Evolutionary conservation across 2,888 invertebrate genomes (phyloP), one percentile per base, ranked within the genome.

Genomic region (Mechanitis mazaeus): DNA sequence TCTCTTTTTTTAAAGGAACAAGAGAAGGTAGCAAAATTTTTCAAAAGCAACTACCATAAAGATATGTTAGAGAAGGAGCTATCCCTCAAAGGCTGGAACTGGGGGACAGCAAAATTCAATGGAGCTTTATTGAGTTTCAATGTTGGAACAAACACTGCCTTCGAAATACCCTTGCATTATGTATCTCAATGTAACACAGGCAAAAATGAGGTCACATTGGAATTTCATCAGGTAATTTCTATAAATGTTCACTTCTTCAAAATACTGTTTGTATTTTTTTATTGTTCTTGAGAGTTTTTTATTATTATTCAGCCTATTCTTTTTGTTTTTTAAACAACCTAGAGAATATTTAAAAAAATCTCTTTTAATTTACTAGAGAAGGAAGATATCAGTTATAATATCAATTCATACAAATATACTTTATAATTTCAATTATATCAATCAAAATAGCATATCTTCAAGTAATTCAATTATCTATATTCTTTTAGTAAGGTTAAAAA

Each of bases 11-110:
- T 85, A 28, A 77, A 96, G 93, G 98, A 99, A 71, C 95, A 96
- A 86, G 98, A 98, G 55, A 98, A 97, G 80, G 92, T 99, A 54
- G 94, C 95, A 0, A 95, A 96, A 72, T 99, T 97, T 83, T 95
- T 98, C 71, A 93, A 94, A 68, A 91, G 92, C 5, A 94, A 95
- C 69, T 98, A 98, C 82, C 92, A 94, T 38, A 94, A 95, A 71
- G 95, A 96, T 63, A 93, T 98, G 93, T 89, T 96, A 55, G 97
- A 97, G 75, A 96, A 96, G 75, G 99, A 99, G 76, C 85, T 98
- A 59, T 96, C 97, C 68, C 91, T 98, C 1, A 98, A 97, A 81
- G 99, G 99, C 0, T 99, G 99, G 99, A 99, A 99, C 84, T 99
- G 99, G 97, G 99, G 99, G 38, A 95, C 96, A 0, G 97, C 97